Base-by-base conservation (phyloP, 2,797 vertebrate species). In the Centroberyx gerrardi region DNA sequence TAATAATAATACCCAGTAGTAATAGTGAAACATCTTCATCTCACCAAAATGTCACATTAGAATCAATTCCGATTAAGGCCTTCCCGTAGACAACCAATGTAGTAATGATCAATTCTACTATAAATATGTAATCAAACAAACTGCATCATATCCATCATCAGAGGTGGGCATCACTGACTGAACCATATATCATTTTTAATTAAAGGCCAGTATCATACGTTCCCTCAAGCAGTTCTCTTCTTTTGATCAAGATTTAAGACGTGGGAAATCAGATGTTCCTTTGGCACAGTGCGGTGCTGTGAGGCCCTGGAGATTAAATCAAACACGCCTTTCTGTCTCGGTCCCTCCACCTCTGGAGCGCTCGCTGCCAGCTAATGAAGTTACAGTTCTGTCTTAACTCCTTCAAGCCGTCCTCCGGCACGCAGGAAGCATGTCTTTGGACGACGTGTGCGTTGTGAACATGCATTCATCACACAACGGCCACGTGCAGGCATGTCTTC, bases 251-350 rank as follows among this genome's bases (percentile, higher is more conserved):
- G 38, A 31, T 65, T 66, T 54, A 66, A 22, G 42, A 72, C 67
- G n/a, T 40, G 60, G 33, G 49, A 58, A 76, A 49, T 62, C 46
- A 44, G 63, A 66, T 55, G 22, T 61, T 73, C 42, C 66, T 74
- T 66, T 17, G 29, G 40, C 33, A 46, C 44, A 53, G 29, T 46
- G 0, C 18, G 44, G 2, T 54, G 51, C 36, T 64, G 15, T 15
- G 14, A 71, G 44, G 46, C 72, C 46, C 55, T 67, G 46, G 62
- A 72, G 72, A 80, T 76, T 48, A 71, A 74, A 72, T 72, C 56
- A 74, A 29, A 68, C 74, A 52, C 31, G 38, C 38, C 15, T 79
- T 58, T 55, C 38, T 36, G 15, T 42, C 38, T 38, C 12, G 36
- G 10, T 44, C 38, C 4, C 5, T 66, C 14, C 28, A 40, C 53